These are phyloP conservation scores for Spodoptera littoralis DNA, from an alignment of 2,888 invertebrate genomes.

Conservation along the genomic window DNA sequence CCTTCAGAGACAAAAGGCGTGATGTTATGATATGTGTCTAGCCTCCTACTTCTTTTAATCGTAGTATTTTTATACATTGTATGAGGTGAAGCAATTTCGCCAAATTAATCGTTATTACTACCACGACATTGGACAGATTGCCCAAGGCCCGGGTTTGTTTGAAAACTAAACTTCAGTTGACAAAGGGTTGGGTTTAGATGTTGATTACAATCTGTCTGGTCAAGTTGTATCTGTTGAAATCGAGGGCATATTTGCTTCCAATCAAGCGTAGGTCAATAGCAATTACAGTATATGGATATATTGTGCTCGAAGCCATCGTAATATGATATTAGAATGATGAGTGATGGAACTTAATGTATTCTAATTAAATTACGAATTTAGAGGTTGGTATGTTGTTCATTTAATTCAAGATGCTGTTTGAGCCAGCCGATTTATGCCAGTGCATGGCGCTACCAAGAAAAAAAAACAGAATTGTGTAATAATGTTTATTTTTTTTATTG, in stretches of 20 bases:
- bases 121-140: slow-evolving; percentile 10
- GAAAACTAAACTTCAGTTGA: slow-evolving; percentile 46
- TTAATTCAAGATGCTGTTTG: too few species aligned
- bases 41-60: too few species aligned
- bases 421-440: too few species aligned
- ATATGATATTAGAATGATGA: not conserved
- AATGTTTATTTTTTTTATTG: too few species aligned
- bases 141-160: slow-evolving; percentile 23
- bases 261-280: slow-evolving; percentile 27
- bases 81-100: not conserved
- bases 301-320: not conserved
- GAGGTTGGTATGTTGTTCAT: too few species aligned
- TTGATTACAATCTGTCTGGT: slow-evolving; percentile 51
- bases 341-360: too few species aligned
- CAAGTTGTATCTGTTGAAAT: slow-evolving; percentile 39
- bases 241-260: slow-evolving; percentile 48
- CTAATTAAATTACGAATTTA: too few species aligned
- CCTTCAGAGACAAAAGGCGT: too few species aligned
- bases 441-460: too few species aligned
- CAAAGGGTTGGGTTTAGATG: slow-evolving; percentile 44
- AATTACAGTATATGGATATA: slow-evolving; percentile 2
- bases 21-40: too few species aligned
- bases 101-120: not conserved
- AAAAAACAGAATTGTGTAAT: too few species aligned
- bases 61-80: too few species aligned